These are phyloP conservation scores for Acropora yongei DNA, from an alignment of 64 coral and sea anemone species.

Conservation along the genomic window DNA sequence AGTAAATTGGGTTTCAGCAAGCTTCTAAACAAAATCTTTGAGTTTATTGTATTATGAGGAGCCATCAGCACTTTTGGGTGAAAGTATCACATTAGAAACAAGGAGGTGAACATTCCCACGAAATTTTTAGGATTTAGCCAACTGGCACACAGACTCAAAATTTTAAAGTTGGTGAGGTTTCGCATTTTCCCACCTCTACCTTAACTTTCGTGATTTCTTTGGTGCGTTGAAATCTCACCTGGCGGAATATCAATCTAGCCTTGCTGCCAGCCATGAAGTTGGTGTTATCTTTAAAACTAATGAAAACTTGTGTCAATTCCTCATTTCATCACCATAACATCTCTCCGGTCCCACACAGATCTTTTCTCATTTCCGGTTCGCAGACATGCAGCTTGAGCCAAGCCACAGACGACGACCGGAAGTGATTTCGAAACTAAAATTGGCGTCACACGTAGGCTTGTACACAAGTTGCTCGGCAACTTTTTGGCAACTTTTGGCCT, in stretches of 20 bases:
- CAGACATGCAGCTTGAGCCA: too few species aligned
- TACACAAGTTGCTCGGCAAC: too few species aligned
- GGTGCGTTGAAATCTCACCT: slow-evolving; percentile 35
- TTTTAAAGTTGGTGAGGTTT: not conserved
- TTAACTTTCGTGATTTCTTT: not conserved
- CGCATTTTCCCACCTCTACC: not conserved
- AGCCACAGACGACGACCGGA: too few species aligned
- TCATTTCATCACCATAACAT: too few species aligned
- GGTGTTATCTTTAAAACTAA: not conserved
- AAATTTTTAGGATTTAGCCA: not conserved
- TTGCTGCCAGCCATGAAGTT: not conserved
- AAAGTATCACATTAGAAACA: not conserved
- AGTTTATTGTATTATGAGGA: not conserved
- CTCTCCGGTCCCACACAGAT: not conserved
- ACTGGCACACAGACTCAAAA: not conserved
- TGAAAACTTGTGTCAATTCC: too few species aligned
- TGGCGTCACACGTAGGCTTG: too few species aligned
- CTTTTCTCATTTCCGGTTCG: not conserved
- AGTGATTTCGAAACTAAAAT: too few species aligned
- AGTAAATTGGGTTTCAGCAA: too few species aligned
- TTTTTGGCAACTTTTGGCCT: too few species aligned
- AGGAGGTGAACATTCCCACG: not conserved
- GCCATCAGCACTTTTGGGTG: not conserved
- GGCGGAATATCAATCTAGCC: slow-evolving; percentile 77
- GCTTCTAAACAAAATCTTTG: not conserved